Evolutionary conservation across 2,888 invertebrate genomes (phyloP), one percentile per base, ranked within the genome.

Genomic region (Saturnia pavonia): DNA sequence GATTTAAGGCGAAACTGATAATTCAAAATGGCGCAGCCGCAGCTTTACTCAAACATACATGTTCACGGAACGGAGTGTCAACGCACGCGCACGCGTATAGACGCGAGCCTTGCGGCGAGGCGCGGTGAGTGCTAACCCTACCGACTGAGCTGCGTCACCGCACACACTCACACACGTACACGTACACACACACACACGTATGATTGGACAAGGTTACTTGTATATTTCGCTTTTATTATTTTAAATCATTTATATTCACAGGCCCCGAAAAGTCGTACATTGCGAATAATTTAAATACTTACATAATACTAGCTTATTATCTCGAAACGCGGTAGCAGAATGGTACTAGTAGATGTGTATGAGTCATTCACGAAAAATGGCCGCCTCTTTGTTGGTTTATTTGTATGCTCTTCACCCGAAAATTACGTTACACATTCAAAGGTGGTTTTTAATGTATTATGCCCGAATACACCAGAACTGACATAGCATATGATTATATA

Each of bases 11-110:
- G 34, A 63, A 63, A 19, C 7, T 19, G 34, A 63, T 63, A 63
- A 63, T 63, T 63, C 63, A 63, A 63, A 63, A 63, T 63, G 63
- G 63, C 63, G 63, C 63, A 34, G 34, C 2, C 63, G 40, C 63
- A 34, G 19, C 40, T 16, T 63, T 19, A 63, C 63, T 63, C 63
- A 40, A 1, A 25, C 12, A 25, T 57, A 57, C 57, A 25, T 57
- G 9, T 57, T 22, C 40, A n/a, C 19, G 40, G 63, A 40, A n/a
- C n/a, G n/a, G 63, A 63, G 63, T 63, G 63, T 63, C 34, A 63
- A 63, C 40, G 63, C 19, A 63, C 63, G 60, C 60, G 25, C 57
- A 25, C 12, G 16, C 63, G 63, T 34, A 16, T 14, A 16, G 6
- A n/a, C 54, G n/a, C 54, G 54, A 3, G 54, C 3, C 51, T 51